phyloP scores from a whole-genome alignment of 2,888 invertebrate species.

The Clivina fossor region DNA sequence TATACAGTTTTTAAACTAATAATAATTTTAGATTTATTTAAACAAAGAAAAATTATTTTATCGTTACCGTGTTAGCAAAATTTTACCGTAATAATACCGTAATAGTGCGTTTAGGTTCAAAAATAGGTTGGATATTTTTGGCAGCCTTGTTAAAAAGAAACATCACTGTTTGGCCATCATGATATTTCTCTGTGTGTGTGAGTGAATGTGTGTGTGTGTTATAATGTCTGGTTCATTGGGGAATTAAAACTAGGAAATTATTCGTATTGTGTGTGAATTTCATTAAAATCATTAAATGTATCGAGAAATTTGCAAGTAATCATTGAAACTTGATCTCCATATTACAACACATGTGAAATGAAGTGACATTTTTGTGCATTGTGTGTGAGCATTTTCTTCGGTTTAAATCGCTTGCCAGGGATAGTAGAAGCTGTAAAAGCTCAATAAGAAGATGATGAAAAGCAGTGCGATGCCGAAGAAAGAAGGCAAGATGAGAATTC shows the following conservation, averaged over 20 bases:
- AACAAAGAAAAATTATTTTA: conserved; percentile 23
- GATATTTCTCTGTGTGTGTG: conserved; percentile 33
- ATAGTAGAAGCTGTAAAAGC: too few species aligned
- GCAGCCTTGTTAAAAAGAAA: conserved; percentile 33
- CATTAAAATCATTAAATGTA: conserved; percentile 32
- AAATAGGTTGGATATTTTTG: conserved; percentile 28
- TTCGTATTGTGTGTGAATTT: conserved; percentile 23
- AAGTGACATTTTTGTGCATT: conserved; percentile 33
- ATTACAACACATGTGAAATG: conserved; percentile 26
- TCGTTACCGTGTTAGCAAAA: conserved; percentile 6
- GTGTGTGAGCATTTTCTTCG: too few species aligned
- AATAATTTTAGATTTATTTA: conserved; percentile 19
- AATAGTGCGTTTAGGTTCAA: conserved; percentile 11
- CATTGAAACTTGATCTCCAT: conserved; percentile 31
- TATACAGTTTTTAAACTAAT: background rate
- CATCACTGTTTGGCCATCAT: conserved; percentile 34
- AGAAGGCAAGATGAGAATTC: conserved; percentile 96
- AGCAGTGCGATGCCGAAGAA: conserved; percentile 78
- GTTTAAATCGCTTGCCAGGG: too few species aligned
- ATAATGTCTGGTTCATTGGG: conserved; percentile 26
- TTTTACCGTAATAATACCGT: background rate
- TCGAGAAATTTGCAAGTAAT: conserved; percentile 33
- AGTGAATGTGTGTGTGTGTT: conserved; percentile 32
- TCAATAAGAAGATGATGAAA: conserved; percentile 77
- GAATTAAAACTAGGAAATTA: conserved; percentile 32